phyloP scores from a whole-genome alignment of 2,888 invertebrate genomes.

The Drosophila vallismaia region DNA sequence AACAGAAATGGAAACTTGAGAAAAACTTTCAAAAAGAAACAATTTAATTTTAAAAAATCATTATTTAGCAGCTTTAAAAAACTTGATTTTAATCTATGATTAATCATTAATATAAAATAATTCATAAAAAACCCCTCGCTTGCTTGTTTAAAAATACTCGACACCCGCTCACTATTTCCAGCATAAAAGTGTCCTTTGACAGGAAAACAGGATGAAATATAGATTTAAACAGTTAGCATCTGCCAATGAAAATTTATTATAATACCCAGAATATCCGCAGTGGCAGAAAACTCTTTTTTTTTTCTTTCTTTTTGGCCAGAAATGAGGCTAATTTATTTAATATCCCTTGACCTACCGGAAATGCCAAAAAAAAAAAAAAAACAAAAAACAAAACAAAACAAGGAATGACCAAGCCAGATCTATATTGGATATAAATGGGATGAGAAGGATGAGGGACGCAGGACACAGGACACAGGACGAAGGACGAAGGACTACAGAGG shows the following conservation, averaged over 20 bases:
- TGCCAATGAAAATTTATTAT: slow-evolving; percentile 1
- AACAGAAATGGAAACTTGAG: too few species aligned
- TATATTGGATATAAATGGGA: neutral
- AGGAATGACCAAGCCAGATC: slow-evolving; percentile 19
- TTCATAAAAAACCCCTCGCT: too few species aligned
- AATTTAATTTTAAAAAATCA: too few species aligned
- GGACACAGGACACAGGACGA: neutral
- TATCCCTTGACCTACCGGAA: slow-evolving; percentile 27
- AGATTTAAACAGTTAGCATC: slow-evolving; percentile 1
- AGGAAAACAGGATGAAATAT: neutral
- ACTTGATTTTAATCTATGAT: too few species aligned
- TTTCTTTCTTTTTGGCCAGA: neutral
- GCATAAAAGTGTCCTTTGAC: neutral
- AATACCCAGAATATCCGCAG: neutral
- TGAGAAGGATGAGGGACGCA: neutral
- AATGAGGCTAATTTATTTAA: slow-evolving; percentile 34
- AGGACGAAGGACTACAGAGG: neutral
- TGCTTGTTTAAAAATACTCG: too few species aligned
- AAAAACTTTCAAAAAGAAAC: too few species aligned
- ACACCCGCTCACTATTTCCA: too few species aligned
- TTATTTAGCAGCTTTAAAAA: too few species aligned
- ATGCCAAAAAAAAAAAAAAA: slow-evolving; percentile 3
- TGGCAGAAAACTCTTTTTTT: slow-evolving; percentile 6
- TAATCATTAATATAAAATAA: too few species aligned
- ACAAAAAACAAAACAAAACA: neutral